Conservation (phyloP, 2,113 vertebrate species). For the Vulpes vulpes region DNA sequence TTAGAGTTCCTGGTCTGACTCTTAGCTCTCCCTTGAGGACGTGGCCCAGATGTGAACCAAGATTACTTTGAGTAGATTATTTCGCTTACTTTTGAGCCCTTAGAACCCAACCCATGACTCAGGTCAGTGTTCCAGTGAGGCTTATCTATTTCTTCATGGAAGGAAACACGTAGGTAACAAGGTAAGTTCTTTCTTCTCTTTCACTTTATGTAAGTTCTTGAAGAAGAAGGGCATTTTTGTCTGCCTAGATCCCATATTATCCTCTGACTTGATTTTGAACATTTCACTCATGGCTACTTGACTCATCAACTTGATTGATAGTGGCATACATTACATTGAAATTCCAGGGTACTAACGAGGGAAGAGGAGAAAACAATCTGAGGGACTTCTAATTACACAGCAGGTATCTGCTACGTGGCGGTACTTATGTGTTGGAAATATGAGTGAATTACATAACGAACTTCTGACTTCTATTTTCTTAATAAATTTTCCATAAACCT, state of each 20-base stretch:
- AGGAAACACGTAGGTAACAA: neutral
- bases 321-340: neutral
- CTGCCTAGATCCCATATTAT: neutral
- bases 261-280: constrained; percentile 51
- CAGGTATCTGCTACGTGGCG: neutral
- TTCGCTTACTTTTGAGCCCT: constrained; percentile 31
- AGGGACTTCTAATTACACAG: neutral
- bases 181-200: constrained; percentile 10
- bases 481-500: constrained; percentile 52
- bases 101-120: neutral
- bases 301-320: neutral
- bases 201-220: neutral
- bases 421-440: constrained; percentile 37
- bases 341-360: constrained; percentile 20
- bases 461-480: constrained; percentile 15
- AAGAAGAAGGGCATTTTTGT: constrained; percentile 31
- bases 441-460: constrained; percentile 18
- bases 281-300: constrained; percentile 1
- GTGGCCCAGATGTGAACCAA: neutral
- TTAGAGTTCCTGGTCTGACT: neutral
- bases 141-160: neutral
- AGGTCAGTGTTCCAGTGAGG: neutral
- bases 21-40: neutral
- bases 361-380: neutral
- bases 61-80: neutral